Evolutionary conservation across 2,797 vertebrate genomes (phyloP), one percentile per base, ranked within the genome.

Genomic region (Malacoctenus gilli): DNA sequence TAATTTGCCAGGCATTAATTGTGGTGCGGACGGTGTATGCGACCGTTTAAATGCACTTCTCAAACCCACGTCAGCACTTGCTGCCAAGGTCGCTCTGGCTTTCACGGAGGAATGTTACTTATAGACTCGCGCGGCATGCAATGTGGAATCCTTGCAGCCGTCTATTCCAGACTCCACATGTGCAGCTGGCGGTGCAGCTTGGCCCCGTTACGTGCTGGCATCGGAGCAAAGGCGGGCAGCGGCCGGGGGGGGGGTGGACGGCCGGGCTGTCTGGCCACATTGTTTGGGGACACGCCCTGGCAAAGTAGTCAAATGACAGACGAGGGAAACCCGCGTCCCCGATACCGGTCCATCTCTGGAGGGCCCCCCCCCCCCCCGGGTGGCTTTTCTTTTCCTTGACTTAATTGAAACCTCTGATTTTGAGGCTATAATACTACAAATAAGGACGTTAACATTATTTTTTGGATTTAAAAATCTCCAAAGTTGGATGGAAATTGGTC

Each of bases 181-280:
- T 65, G 67, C 71, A 59, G 70, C 57, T 31, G 53, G n/a, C 18
- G 38, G 34, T 65, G 67, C 71, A 51, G 41, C 38, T 60, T 23
- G 46, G 63, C 12, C 15, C 39, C 47, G 61, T 57, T 61, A 38
- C 41, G 41, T 70, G 62, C 38, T 41, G 1, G 8, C 25, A n/a
- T n/a, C n/a, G n/a, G n/a, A n/a, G n/a, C n/a, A n/a, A n/a, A n/a
- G n/a, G n/a, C n/a, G n/a, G n/a, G n/a, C n/a, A n/a, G 18, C 11
- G 2, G 5, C 9, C 6, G 28, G 28, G 34, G 21, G 20, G 14
- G 37, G 53, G 66, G n/a, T n/a, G n/a, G n/a, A n/a, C n/a, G n/a
- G n/a, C n/a, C n/a, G n/a, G n/a, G n/a, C n/a, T n/a, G n/a, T n/a
- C 65, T 10, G 14, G 77, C 77, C 77, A 50, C 54, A 76, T 23